These are phyloP conservation scores for Chloropsis hardwickii DNA, from an alignment of 2,113 vertebrate genomes.

Conservation along the genomic window DNA sequence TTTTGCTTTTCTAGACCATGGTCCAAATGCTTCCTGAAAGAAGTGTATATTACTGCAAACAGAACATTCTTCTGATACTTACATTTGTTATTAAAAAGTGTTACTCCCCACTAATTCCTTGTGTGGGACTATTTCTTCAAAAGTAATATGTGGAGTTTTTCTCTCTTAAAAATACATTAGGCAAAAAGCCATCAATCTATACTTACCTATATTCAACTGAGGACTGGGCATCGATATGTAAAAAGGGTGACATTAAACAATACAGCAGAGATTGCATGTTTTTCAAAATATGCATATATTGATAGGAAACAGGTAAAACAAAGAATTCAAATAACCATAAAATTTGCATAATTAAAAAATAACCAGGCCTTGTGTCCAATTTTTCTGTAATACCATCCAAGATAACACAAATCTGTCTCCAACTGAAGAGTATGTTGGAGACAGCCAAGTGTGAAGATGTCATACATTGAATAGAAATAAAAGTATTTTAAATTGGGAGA, in stretches of 20 bases:
- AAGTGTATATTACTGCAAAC: background rate
- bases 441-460: background rate
- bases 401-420: background rate
- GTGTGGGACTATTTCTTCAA: background rate
- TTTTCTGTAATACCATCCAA: background rate
- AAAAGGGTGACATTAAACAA: background rate
- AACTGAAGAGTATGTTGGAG: background rate
- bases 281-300: background rate
- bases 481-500: background rate
- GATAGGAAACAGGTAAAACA: background rate
- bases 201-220: background rate
- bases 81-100: background rate
- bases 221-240: fast-evolving
- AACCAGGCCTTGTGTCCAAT: background rate
- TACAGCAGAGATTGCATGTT: background rate
- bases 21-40: background rate
- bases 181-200: background rate
- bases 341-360: background rate
- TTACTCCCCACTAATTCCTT: background rate
- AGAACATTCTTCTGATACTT: background rate
- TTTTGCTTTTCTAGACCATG: background rate
- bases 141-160: background rate
- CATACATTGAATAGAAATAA: background rate
- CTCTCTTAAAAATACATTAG: background rate
- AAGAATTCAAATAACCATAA: background rate